A percentile compares a stretch with the other conserved stretches of the same genome.
Evolutionary conservation across 2,888 invertebrate species (phyloP).

Genomic region (Elmis aenea): DNA sequence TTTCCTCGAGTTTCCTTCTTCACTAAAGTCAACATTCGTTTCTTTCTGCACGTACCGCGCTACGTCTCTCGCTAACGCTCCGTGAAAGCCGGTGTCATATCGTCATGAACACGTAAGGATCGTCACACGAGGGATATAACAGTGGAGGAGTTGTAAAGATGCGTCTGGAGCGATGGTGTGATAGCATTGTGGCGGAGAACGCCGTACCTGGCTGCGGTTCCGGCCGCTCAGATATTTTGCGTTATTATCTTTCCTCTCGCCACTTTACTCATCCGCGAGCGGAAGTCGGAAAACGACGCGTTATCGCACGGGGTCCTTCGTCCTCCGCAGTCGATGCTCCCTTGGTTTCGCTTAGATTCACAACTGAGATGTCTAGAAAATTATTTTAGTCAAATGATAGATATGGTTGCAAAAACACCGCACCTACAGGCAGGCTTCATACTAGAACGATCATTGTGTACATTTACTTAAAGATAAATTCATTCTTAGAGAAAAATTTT

Average conservation of each 20-base stretch:
- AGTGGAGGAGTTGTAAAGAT: constrained; percentile 20
- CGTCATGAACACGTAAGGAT: constrained; percentile 11
- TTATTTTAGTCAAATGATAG: no score
- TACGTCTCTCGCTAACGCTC: not conserved
- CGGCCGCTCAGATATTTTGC: constrained; percentile 36
- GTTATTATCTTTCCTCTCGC: constrained; percentile 43
- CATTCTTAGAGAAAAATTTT: no score
- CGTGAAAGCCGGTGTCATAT: not conserved
- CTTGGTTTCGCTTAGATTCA: constrained; percentile 19
- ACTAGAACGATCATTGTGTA: no score
- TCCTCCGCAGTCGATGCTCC: constrained; percentile 20
- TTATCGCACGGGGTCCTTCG: constrained; percentile 27
- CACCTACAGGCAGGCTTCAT: no score
- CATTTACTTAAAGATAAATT: no score
- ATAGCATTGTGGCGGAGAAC: constrained; percentile 25
- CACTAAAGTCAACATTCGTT: constrained; percentile 25
- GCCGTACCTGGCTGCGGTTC: constrained; percentile 35
- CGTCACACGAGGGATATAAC: constrained; percentile 11
- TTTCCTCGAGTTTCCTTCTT: constrained; percentile 41
- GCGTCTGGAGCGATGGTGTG: constrained; percentile 22
- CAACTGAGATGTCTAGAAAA: constrained; percentile 19
- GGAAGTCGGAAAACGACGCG: constrained; percentile 37
- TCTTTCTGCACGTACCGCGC: constrained; percentile 1
- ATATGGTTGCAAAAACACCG: no score
- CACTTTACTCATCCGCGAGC: constrained; percentile 39